phyloP scores from a whole-genome alignment of 1,140 invertebrate species.

The Zeugodacus cucurbitae region DNA sequence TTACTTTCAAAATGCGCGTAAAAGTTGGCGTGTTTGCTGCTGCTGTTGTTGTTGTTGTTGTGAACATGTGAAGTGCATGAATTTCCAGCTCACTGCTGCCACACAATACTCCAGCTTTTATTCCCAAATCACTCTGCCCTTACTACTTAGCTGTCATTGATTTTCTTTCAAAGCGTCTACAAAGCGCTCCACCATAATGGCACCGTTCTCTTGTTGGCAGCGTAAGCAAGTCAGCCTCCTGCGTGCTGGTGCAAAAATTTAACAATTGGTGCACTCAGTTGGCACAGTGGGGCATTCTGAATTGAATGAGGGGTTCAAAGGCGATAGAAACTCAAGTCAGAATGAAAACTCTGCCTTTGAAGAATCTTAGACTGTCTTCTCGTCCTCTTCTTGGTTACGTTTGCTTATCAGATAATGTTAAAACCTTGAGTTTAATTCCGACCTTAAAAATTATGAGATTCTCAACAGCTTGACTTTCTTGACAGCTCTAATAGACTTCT shows the following conservation, averaged over 20 bases:
- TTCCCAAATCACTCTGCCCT: slow-evolving; percentile 24
- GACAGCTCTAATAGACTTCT: background rate
- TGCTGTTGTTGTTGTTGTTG: background rate
- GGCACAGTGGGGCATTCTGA: background rate
- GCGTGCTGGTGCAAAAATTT: background rate
- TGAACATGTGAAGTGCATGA: slow-evolving; percentile 40
- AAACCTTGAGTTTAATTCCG: background rate
- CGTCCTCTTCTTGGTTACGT: too few species aligned
- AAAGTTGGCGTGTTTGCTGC: background rate
- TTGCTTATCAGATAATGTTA: background rate
- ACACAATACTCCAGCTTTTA: slow-evolving; percentile 52
- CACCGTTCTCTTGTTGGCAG: background rate
- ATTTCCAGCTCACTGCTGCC: slow-evolving; percentile 62
- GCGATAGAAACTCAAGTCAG: too few species aligned
- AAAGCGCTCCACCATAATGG: background rate
- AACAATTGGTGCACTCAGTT: background rate
- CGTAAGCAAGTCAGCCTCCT: too few species aligned
- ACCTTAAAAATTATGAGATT: too few species aligned
- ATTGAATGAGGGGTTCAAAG: too few species aligned
- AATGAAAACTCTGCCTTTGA: too few species aligned
- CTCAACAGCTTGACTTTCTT: too few species aligned
- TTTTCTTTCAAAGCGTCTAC: slow-evolving; percentile 21
- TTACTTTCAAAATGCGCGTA: background rate
- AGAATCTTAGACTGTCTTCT: too few species aligned
- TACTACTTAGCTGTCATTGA: background rate